Evolutionary conservation across 1,140 invertebrate species (phyloP), one percentile per base, ranked within the genome.

Genomic region (Drosophila hydei): DNA sequence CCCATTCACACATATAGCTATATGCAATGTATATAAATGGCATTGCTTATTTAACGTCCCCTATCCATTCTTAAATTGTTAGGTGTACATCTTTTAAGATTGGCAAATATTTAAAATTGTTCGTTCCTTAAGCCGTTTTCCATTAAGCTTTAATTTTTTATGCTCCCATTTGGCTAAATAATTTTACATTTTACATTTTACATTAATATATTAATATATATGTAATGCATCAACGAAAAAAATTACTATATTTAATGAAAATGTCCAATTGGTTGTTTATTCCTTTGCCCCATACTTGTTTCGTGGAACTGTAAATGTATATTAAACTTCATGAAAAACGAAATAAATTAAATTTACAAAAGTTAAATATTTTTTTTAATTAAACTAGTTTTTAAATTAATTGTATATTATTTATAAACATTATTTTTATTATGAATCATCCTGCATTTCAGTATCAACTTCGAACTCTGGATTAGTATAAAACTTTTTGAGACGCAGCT

Each of bases 281-380:
- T 85, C 40, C 38, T 56, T 65, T 55, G 38, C 51, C 21, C 27
- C 62, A 61, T 51, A 40, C n/a, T 40, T 52, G 23, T 58, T 16
- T 36, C 43, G 54, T 85, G 70, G 58, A 33, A 33, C 73, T 71
- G 77, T 80, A 84, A 84, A 85, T 84, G 81, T 87, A 72, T 68
- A 69, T 79, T 55, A 55, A 71, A 75, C 75, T 68, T 65, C 55
- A 80, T 77, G 63, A 61, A 85, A 74, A 59, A 21, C 59, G 7
- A 60, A 69, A 25, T 19, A 70, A 43, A 54, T 55, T 18, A 16
- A 18, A 11, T 43, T 11, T 9, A 9, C 42, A 43, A 19, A 11
- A 11, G 30, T 33, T 33, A 33, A 33, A 33, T 33, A 33, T 45
- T 19, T 19, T 3, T 19, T 23, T 47, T n/a, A 47, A 6, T 21